Evolutionary conservation across 2,113 vertebrate species (phyloP), one percentile per base, ranked within the genome.

Genomic region (Trogon surrucura): DNA sequence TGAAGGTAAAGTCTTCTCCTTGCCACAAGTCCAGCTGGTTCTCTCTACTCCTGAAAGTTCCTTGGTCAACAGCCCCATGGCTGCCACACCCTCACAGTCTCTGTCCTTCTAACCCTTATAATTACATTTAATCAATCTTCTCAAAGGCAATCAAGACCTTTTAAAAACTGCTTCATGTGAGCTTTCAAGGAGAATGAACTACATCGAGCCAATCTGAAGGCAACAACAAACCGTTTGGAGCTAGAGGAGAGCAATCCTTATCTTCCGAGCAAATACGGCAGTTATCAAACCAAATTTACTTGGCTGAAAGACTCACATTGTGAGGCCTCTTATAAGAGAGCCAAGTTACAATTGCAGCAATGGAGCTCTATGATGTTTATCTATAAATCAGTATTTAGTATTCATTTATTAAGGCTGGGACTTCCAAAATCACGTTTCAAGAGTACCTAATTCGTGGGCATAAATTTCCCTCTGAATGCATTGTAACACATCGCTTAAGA

Each of bases 221-320:
- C 56, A 85, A 21, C 30, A 85, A 73, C 32, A 85, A 84, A 71
- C 44, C 45, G 74, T 38, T 71, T 67, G 72, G 80, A 94, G 29
- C 23, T 67, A 48, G 32, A 86, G 21, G 32, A 93, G 14, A 88
- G 61, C 48, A 79, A 34, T 26, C 32, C 38, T 85, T 34, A 30
- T 44, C 62, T 93, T 78, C 54, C 36, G 51, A 88, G 69, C 56
- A 94, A 96, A 73, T 51, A 88, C 1, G 54, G 20, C 3, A 9
- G 27, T 34, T 80, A 80, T 36, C 80, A 78, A 78, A 61, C 60
- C 85, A 96, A 86, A 84, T 61, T 80, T n/a, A 53, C 72, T 94
- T 91, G 80, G 94, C 83, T 95, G 72, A 61, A 85, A 91, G 41
- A 54, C 34, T 65, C 57, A 75, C 88, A 87, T 61, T 41, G 66